Conservation (phyloP, 1,140 invertebrate species). For the Anagrus nilaparvatae region DNA sequence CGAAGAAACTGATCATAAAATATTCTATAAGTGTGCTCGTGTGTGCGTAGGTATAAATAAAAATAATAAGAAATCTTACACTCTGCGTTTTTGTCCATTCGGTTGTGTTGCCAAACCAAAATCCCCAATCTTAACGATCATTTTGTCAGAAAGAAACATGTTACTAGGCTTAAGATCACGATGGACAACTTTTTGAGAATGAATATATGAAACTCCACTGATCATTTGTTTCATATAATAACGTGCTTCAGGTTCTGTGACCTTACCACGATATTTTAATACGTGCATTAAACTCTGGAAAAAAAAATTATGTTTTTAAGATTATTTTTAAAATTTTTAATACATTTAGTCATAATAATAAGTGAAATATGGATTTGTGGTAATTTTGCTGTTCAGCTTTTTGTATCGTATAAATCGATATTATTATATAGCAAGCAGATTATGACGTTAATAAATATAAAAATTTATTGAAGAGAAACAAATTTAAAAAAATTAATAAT, state of each 20-base stretch:
- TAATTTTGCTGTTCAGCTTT: no score
- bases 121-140: slow-evolving; percentile 66
- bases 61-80: no score
- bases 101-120: slow-evolving; percentile 63
- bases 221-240: slow-evolving; percentile 64
- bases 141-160: slow-evolving; percentile 60
- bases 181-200: slow-evolving; percentile 58
- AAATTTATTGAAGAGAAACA: no score
- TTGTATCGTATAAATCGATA: background rate
- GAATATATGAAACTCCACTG: slow-evolving; percentile 57
- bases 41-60: no score
- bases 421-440: background rate
- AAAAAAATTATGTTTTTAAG: no score
- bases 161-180: slow-evolving; percentile 68
- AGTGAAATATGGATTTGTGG: no score
- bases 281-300: slow-evolving; percentile 36
- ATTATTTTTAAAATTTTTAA: no score
- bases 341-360: no score
- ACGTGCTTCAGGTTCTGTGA: slow-evolving; percentile 62
- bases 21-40: no score
- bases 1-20: no score
- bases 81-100: slow-evolving; percentile 50
- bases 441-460: no score
- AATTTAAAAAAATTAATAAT: no score
- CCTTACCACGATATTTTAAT: slow-evolving; percentile 49